Percentiles rank a stretch among this genome's conserved stretches.
These are phyloP conservation scores for Columba janthina DNA, from an alignment of 2,113 vertebrate species.

Conservation along the genomic window DNA sequence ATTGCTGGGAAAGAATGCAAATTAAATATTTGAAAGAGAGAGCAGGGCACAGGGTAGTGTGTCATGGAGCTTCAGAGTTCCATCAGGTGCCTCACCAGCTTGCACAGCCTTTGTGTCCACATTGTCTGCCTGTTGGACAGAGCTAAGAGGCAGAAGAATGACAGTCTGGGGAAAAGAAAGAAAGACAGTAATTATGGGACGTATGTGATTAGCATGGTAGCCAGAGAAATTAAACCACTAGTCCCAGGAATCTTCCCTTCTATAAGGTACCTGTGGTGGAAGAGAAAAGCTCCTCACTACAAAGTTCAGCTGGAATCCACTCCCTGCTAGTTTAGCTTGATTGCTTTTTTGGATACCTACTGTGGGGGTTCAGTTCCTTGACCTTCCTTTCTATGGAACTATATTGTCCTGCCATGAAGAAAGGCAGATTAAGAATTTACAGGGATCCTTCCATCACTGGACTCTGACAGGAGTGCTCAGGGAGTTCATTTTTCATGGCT, in stretches of 20 bases:
- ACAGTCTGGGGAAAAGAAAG: conserved; percentile 80
- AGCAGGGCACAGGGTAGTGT: background rate
- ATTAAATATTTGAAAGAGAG: conserved; percentile 75
- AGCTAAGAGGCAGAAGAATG: conserved; percentile 81
- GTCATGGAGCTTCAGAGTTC: conserved; percentile 49
- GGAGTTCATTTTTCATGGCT: conserved; percentile 85
- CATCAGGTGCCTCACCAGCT: conserved; percentile 79
- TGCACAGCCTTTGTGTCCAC: conserved; percentile 75
- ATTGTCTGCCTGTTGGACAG: conserved; percentile 74
- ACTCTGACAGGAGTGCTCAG: conserved; percentile 80
- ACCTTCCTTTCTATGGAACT: conserved; percentile 85
- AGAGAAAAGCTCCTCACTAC: conserved; percentile 82
- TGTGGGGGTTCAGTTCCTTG: conserved; percentile 82
- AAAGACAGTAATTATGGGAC: conserved; percentile 84
- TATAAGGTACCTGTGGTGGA: conserved; percentile 83
- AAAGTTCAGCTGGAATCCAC: conserved; percentile 84
- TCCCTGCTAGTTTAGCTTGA: conserved; percentile 90
- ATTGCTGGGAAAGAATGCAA: conserved; percentile 81
- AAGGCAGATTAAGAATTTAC: conserved; percentile 91
- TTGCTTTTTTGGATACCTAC: conserved; percentile 91
- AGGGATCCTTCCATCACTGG: conserved; percentile 86
- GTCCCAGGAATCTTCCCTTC: conserved; percentile 88
- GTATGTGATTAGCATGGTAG: conserved; percentile 91
- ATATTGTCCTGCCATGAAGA: conserved; percentile 82
- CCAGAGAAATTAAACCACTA: conserved; percentile 92